Evolutionary conservation across 2,113 vertebrate species (phyloP), one percentile per base, ranked within the genome.

Genomic region (Cathartes aura): DNA sequence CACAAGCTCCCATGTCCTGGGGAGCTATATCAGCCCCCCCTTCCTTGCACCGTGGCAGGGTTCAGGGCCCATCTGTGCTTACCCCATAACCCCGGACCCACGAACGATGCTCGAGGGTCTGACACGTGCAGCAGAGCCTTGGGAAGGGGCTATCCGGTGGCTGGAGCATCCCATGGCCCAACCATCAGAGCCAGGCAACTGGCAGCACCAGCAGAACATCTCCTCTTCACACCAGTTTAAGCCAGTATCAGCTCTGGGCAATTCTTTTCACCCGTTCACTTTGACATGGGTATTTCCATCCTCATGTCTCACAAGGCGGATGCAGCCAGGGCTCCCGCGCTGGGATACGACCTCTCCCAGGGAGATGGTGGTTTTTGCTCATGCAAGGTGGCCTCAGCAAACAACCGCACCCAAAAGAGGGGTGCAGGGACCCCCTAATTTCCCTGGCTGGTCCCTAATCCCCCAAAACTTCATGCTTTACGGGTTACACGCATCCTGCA

Each of bases 401-500:
- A 66, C 27, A 66, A 5, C 42, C 56, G 53, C 36, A 83, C 15
- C 29, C 64, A n/a, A 60, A 55, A 24, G 18, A 58, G 16, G 42
- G 40, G 40, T 3, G 30, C 23, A 43, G 56, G 9, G 42, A 58
- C 18, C 4, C 32, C 32, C 11, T 32, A n/a, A 0, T 43, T 82
- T 43, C 60, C 52, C 52, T 27, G 8, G 8, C 32, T 73, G 53
- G 26, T 73, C 19, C 40, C 40, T 42, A 52, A 52, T 32, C 56
- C 48, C 59, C 45, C 29, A 18, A 34, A 38, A 42, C 34, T 55
- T 59, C 47, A 50, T 6, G 24, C 32, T 40, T 26, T 43, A 17
- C 0, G 8, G 63, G 47, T 17, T 29, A 8, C 20, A 19, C 0
- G 0, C 23, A 23, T 34, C 48, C 67, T 1, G 2, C 1, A 0